Conservation (phyloP, 1,140 invertebrate species). For the Monomorium pharaonis region DNA sequence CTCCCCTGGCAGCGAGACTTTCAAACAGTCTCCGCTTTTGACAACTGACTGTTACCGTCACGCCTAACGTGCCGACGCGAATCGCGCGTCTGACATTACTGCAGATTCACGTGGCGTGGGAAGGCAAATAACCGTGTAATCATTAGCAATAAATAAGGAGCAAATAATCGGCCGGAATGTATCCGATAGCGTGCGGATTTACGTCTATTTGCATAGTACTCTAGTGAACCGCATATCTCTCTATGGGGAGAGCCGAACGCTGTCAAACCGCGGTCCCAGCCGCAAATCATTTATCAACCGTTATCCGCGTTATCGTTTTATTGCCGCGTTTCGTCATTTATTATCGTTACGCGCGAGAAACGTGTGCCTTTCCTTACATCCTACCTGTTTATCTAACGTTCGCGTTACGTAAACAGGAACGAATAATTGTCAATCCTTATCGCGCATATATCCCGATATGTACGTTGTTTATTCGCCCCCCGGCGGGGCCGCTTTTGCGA, state of each 20-base stretch:
- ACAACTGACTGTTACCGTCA: conserved; percentile 30
- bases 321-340: not conserved
- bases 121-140: conserved; percentile 2
- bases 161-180: conserved; percentile 13
- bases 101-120: conserved; percentile 19
- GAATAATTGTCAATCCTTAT: conserved; percentile 4
- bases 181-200: conserved; percentile 10
- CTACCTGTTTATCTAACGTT: not conserved
- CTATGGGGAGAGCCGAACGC: no score
- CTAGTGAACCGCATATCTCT: no score
- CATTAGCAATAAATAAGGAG: conserved; percentile 19
- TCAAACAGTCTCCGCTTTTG: not conserved
- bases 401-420: not conserved
- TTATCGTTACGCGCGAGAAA: conserved; percentile 10
- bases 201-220: not conserved
- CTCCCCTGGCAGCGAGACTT: not conserved
- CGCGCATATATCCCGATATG: not conserved
- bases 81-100: not conserved
- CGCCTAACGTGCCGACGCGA: not conserved
- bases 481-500: no score
- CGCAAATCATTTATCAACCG: not conserved
- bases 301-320: not conserved
- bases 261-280: not conserved
- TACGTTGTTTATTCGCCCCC: not conserved
- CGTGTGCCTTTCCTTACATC: not conserved